Evolutionary conservation across 1,140 invertebrate genomes (phyloP).

Genomic region (Gryon sp.): DNA sequence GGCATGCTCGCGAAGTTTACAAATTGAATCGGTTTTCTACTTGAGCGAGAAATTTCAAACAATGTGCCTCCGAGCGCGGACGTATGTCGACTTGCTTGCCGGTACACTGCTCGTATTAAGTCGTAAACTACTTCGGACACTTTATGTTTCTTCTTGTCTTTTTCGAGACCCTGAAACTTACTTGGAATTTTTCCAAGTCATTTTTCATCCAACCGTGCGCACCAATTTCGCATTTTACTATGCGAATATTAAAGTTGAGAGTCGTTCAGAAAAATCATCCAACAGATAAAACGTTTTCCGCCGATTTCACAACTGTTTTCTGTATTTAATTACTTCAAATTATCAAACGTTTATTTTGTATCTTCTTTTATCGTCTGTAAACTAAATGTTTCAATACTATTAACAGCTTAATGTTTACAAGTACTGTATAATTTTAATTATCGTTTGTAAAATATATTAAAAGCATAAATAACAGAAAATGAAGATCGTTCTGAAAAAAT

Average conservation of each 20-base stretch:
- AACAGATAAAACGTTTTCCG: constrained; percentile 5
- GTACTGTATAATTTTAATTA: too few relatives aligned
- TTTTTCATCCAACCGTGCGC: constrained; percentile 45
- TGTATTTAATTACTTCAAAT: too few relatives aligned
- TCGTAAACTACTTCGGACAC: constrained; percentile 54
- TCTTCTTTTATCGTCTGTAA: too few relatives aligned
- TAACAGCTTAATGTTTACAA: too few relatives aligned
- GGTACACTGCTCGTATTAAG: constrained; percentile 51
- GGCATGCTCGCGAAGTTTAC: constrained; percentile 46
- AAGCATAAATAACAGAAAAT: too few relatives aligned
- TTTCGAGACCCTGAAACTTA: constrained; percentile 51
- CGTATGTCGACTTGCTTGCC: constrained; percentile 50
- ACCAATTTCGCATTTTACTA: constrained; percentile 37
- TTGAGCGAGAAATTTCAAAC: constrained; percentile 58
- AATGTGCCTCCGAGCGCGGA: constrained; percentile 46
- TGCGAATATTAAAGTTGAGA: constrained; percentile 39
- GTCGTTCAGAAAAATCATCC: constrained; percentile 9
- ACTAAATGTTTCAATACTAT: too few relatives aligned
- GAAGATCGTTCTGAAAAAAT: too few relatives aligned
- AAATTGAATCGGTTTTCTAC: constrained; percentile 57
- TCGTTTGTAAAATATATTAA: too few relatives aligned
- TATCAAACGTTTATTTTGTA: too few relatives aligned
- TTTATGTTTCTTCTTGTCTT: constrained; percentile 58
- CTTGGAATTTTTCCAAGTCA: constrained; percentile 64
- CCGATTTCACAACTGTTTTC: neutral